Evolutionary conservation across 2,797 vertebrate species (phyloP).

Genomic region (Champsocephalus gunnari): DNA sequence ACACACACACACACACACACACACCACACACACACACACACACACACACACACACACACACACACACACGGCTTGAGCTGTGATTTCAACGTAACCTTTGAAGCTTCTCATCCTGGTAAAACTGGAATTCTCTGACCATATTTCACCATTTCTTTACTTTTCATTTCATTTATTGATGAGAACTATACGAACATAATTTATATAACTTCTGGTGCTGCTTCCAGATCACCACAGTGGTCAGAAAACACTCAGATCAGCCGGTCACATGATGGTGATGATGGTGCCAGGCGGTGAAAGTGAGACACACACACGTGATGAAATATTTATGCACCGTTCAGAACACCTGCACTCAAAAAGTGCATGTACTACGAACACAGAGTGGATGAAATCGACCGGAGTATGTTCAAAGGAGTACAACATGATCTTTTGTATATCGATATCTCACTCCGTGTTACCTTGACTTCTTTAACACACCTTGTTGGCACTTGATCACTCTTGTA

Average conservation of each 20-base stretch:
- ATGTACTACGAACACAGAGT: background rate
- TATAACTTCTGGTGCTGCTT: background rate
- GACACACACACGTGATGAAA: conserved; percentile 10
- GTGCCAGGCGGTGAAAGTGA: conserved; percentile 27
- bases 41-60: too few species aligned
- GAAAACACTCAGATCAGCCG: conserved; percentile 14
- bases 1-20: too few species aligned
- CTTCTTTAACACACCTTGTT: too few species aligned
- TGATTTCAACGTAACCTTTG: conserved; percentile 9
- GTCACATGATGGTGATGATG: conserved; percentile 28
- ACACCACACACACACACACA: too few species aligned
- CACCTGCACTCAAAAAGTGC: background rate
- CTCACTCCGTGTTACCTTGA: too few species aligned
- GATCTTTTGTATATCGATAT: too few species aligned
- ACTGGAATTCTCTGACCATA: background rate
- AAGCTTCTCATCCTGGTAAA: background rate
- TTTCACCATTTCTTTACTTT: background rate
- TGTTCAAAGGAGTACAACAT: background rate
- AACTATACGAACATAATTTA: background rate
- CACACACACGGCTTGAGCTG: too few species aligned
- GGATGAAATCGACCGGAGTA: background rate
- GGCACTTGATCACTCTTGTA: too few species aligned
- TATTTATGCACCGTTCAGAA: conserved; percentile 5
- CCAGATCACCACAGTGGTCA: background rate
- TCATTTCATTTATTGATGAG: background rate